phyloP scores from a whole-genome alignment of 2,888 invertebrate species.

The Ariolimax columbianus region DNA sequence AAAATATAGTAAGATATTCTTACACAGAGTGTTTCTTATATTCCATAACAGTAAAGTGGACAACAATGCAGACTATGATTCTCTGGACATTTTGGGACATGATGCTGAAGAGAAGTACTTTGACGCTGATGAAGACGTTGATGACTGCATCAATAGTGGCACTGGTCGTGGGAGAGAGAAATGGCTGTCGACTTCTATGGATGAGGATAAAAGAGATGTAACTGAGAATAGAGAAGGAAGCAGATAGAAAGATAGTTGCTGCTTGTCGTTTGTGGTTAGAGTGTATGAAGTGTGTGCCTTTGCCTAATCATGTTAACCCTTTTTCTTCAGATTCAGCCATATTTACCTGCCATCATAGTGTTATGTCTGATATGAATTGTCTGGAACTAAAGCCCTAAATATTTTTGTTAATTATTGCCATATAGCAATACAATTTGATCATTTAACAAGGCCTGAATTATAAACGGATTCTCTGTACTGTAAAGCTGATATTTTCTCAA shows the following conservation, averaged over 20 bases:
- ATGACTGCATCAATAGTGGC: not conserved
- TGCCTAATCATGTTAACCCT: too few species aligned
- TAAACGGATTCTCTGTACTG: too few species aligned
- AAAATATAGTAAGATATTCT: too few species aligned
- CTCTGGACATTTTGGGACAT: slow-evolving; percentile 85
- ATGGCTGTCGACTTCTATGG: not conserved
- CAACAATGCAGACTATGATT: slow-evolving; percentile 88
- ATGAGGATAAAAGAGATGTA: not conserved
- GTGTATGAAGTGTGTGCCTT: not conserved
- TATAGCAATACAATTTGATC: too few species aligned
- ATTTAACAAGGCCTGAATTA: too few species aligned
- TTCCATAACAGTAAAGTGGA: slow-evolving; percentile 84
- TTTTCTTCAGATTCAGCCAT: too few species aligned
- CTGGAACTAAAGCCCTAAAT: too few species aligned
- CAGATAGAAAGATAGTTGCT: not conserved
- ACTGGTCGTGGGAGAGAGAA: not conserved
- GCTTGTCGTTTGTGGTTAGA: not conserved
- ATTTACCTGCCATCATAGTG: too few species aligned
- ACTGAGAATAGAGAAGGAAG: not conserved
- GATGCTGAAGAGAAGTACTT: slow-evolving; percentile 95
- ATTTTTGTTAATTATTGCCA: too few species aligned
- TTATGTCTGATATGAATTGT: too few species aligned
- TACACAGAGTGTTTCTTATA: not conserved
- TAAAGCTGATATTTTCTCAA: too few species aligned
- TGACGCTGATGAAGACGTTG: slow-evolving; percentile 83